Conservation (phyloP, 2,113 vertebrate genomes). For the Turnix velox region DNA sequence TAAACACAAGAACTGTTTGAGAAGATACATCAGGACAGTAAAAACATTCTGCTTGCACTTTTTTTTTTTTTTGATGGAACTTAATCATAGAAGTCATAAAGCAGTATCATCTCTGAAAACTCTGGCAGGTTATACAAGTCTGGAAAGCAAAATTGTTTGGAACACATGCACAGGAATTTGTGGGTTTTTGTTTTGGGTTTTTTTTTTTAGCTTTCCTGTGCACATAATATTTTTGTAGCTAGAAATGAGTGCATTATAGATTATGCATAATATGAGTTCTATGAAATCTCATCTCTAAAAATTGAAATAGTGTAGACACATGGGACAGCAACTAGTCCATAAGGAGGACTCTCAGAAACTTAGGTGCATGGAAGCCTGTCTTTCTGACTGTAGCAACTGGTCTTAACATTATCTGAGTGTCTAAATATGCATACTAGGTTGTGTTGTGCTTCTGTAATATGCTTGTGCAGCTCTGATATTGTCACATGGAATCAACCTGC, state of each 20-base stretch:
- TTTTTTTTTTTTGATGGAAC: neutral
- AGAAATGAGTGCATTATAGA: no score
- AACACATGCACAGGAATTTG: neutral
- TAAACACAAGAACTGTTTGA: neutral
- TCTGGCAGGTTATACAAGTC: neutral
- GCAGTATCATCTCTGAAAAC: neutral
- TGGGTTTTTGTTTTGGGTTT: neutral
- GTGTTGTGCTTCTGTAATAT: neutral
- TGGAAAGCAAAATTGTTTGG: neutral
- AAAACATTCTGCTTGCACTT: neutral
- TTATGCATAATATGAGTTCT: neutral
- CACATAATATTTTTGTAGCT: neutral
- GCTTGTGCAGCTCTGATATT: neutral
- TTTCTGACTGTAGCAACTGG: neutral
- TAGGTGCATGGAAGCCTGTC: neutral
- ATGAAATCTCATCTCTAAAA: neutral
- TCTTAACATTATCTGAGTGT: neutral
- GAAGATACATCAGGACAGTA: neutral
- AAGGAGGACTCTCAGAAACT: neutral
- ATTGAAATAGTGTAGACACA: neutral
- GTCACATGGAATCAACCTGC: neutral
- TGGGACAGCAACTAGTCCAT: neutral
- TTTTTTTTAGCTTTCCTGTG: neutral
- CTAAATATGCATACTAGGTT: neutral
- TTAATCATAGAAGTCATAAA: neutral